Conservation (phyloP, 2,797 vertebrate genomes). For the Delichon dasypus region DNA sequence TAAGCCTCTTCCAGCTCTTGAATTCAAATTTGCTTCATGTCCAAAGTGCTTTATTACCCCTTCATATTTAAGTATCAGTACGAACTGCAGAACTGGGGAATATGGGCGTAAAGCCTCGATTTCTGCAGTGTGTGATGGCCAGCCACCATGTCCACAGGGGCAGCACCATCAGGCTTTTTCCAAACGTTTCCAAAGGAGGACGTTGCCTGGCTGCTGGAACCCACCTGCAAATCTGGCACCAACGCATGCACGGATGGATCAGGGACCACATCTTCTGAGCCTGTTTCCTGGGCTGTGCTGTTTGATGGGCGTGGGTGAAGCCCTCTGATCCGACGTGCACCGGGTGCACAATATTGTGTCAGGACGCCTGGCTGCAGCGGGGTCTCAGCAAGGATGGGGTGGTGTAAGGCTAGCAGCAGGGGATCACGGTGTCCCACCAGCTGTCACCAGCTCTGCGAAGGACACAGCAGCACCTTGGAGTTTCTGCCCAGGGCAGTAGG, state of each 20-base stretch:
- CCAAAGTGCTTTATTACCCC: not conserved
- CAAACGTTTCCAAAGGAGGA: too few species aligned
- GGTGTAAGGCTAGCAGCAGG: not conserved
- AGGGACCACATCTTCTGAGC: not conserved
- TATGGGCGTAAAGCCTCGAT: not conserved
- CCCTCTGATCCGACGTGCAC: not conserved
- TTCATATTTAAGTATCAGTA: not conserved
- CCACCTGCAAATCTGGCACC: not conserved
- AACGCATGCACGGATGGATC: not conserved
- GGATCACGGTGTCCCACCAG: accelerated
- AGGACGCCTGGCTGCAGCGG: not conserved
- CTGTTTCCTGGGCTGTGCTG: not conserved
- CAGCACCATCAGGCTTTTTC: not conserved
- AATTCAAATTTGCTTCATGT: not conserved
- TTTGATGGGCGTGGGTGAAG: not conserved
- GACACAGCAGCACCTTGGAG: not conserved
- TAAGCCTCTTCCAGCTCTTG: not conserved
- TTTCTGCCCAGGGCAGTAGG: not conserved
- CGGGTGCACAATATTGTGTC: not conserved
- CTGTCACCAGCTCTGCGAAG: not conserved
- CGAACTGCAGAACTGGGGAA: not conserved
- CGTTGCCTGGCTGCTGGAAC: accelerated
- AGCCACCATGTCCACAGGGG: accelerated
- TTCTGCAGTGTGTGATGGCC: not conserved
- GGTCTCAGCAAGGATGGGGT: not conserved